Percentiles rank a stretch among this genome's conserved stretches.
These are phyloP conservation scores for Danio jaintianensis DNA, from an alignment of 2,797 vertebrate species.

Conservation along the genomic window DNA sequence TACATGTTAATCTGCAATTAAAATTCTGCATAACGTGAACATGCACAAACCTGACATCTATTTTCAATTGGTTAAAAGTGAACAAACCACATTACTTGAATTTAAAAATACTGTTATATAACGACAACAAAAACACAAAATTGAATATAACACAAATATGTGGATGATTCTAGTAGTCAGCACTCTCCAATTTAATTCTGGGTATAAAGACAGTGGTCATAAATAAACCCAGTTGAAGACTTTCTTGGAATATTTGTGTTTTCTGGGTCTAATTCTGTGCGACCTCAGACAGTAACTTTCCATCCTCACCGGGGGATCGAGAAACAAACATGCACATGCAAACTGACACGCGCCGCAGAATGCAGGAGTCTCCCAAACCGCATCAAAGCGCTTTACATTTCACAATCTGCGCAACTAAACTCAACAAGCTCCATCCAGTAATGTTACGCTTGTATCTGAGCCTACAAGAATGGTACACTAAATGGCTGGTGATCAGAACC, in stretches of 20 bases:
- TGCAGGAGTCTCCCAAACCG: not conserved
- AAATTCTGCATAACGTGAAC: not conserved
- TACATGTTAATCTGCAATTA: not conserved
- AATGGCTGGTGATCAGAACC: not conserved
- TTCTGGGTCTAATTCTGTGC: slow-evolving; percentile 67
- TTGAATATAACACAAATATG: not conserved
- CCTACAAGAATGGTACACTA: not conserved
- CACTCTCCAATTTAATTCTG: slow-evolving; percentile 27
- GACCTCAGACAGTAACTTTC: slow-evolving; percentile 58
- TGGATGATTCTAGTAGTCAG: not conserved
- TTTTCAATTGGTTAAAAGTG: not conserved
- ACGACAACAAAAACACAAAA: not conserved
- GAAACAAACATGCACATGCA: not conserved
- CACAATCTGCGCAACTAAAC: not conserved
- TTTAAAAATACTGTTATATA: too few species aligned
- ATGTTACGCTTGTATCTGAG: too few species aligned
- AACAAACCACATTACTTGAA: not conserved
- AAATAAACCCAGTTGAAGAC: slow-evolving; percentile 62
- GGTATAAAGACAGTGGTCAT: slow-evolving; percentile 56
- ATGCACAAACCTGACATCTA: not conserved
- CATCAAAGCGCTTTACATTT: not conserved
- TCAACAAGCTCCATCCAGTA: not conserved
- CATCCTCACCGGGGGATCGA: not conserved
- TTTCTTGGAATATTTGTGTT: slow-evolving; percentile 64
- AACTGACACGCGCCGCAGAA: not conserved